Evolutionary conservation across 1,140 invertebrate species (phyloP), one percentile per base, ranked within the genome.

Genomic region (Drosophila equinoxialis): DNA sequence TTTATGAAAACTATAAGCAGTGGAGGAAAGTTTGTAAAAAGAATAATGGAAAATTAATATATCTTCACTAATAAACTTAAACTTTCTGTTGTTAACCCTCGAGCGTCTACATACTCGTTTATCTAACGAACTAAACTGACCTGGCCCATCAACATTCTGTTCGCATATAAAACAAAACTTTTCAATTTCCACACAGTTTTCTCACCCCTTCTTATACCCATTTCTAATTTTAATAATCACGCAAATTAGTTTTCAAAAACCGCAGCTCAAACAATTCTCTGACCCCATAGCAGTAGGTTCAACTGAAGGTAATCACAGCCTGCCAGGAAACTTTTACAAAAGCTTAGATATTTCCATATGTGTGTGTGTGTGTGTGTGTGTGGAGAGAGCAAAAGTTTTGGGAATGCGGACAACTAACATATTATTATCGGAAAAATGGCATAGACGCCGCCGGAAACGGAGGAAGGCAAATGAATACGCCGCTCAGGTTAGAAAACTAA

Each of bases 161-260:
- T 35, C 6, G 23, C 41, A 33, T 71, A 30, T 41, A 63, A 83
- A 77, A 70, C 55, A 63, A 83, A 77, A 70, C 55, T 73, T 65
- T 73, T 66, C 23, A 58, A 13, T 26, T n/a, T 17, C 14, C 45
- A 10, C 33, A 8, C 26, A 14, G 39, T 45, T 41, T 65, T 23
- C 20, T 45, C 17, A 3, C 7, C 13, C 8, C 26, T 37, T 14
- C 20, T 37, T 35, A 3, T 33, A 1, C 14, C 37, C 71, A n/a
- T 26, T 62, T 74, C 70, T 59, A 74, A 81, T 75, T 78, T 90
- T 84, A 89, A 89, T 90, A 89, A 90, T 90, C 77, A 90, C 84
- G 68, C 74, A 89, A 89, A 89, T 89, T 89, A 90, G 84, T 90
- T 90, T 89, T 90, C 81, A 14, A 69, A 85, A 89, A 79, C 81